phyloP scores from a whole-genome alignment of 2,113 vertebrate genomes.

The Pseudopodoces humilis region DNA sequence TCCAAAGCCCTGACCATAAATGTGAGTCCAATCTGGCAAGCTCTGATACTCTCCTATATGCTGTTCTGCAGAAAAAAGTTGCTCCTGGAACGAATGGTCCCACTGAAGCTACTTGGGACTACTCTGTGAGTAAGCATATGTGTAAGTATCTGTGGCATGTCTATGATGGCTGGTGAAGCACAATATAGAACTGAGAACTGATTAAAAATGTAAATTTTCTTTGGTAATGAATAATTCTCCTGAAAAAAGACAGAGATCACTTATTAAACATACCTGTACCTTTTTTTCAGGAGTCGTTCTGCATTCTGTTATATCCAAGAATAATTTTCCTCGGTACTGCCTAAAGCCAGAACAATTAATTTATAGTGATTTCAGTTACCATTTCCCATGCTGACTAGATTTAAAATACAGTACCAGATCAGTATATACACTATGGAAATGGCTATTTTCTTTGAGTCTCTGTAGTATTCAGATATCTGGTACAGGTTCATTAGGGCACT shows the following conservation, averaged over 20 bases:
- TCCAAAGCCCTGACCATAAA: background rate
- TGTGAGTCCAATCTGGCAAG: background rate
- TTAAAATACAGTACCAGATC: conserved; percentile 22
- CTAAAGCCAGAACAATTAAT: conserved; percentile 42
- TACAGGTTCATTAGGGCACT: conserved; percentile 38
- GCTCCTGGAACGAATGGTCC: background rate
- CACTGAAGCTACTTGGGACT: background rate
- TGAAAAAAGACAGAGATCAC: background rate
- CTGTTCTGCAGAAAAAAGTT: background rate
- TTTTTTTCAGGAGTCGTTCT: background rate
- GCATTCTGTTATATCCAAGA: background rate
- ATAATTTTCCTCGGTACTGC: background rate
- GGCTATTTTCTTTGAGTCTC: conserved; percentile 24
- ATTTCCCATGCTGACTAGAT: background rate
- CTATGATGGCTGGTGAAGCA: background rate
- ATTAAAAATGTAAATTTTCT: background rate
- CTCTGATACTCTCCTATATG: background rate
- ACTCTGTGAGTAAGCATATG: background rate
- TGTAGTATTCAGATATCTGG: conserved; percentile 4
- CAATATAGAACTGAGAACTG: background rate
- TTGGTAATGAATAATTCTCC: background rate
- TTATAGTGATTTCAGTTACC: conserved; percentile 35
- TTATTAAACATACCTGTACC: background rate
- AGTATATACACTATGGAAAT: background rate
- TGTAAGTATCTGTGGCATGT: background rate